Evolutionary conservation across 2,797 vertebrate species (phyloP), one percentile per base, ranked within the genome.

Genomic region (Schizopygopsis malacanthus): DNA sequence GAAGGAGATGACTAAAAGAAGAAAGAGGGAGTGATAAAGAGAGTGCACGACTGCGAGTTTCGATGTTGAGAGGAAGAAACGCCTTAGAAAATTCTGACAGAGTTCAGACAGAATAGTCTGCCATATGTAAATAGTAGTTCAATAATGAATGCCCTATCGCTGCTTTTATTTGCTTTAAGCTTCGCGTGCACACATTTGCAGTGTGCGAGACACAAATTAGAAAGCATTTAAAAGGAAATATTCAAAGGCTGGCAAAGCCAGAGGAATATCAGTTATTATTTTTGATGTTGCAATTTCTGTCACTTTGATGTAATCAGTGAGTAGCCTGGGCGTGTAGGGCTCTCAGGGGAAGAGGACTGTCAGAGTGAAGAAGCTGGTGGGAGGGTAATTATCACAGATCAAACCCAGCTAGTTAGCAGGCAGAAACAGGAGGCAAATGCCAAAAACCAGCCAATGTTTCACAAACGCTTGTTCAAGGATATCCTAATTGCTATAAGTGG

Each of bases 401-500:
- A 97, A 96, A 96, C 96, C 95, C 96, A 92, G 93, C 93, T 95
- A 95, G 95, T 95, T 96, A 95, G 96, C 94, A 97, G 96, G 96
- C 96, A 95, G 94, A 94, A 96, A 96, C 92, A 93, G 93, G 95
- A 95, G 93, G 96, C 96, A 96, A 97, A 96, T 95, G 95, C 93
- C 93, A 95, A 96, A 96, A 95, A 96, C 95, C 96, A 98, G 96
- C 95, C 96, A 96, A 95, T 96, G 96, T 96, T 97, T 97, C 95
- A 95, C 97, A 97, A 98, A 98, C 96, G 96, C 96, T 97, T 97
- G 96, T 97, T 98, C 97, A 97, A 99, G 97, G 97, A 98, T 97
- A 97, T 97, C 97, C 97, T 98, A 99, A 99, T 98, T 98, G 98
- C 97, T 96, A 91, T 98, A 98, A 98, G 98, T 98, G 97, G 96